Evolutionary conservation across 1,140 invertebrate species (phyloP).

Genomic region (Acromyrmex heyeri): DNA sequence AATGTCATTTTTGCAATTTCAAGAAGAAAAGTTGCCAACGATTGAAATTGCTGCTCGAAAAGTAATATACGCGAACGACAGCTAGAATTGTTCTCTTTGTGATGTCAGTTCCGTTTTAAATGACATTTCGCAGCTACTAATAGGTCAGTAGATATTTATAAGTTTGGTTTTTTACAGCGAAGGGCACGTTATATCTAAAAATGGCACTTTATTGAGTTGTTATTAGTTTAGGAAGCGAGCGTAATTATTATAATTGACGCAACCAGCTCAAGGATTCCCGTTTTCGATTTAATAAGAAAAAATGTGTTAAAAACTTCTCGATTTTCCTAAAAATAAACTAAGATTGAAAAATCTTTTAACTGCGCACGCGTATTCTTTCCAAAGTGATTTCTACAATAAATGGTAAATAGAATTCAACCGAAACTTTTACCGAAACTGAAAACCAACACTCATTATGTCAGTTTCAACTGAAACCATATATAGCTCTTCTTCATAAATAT

Average conservation of each 20-base stretch:
- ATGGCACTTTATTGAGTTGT: slow-evolving; percentile 1
- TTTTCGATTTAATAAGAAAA: not conserved
- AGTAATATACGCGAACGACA: not conserved
- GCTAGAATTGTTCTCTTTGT: slow-evolving; percentile 17
- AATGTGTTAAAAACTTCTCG: not conserved
- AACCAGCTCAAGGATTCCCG: not conserved
- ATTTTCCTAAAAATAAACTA: not conserved
- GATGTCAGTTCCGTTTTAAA: slow-evolving; percentile 49
- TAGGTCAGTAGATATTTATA: slow-evolving; percentile 55
- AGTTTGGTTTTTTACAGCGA: slow-evolving; percentile 4
- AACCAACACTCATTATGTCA: too few species aligned
- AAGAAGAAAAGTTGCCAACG: not conserved
- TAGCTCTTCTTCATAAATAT: too few species aligned
- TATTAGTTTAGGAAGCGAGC: not conserved
- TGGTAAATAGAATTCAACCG: not conserved
- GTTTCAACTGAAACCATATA: too few species aligned
- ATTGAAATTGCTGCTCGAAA: not conserved
- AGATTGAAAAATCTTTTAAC: not conserved
- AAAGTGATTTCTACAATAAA: not conserved
- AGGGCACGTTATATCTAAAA: slow-evolving; percentile 28
- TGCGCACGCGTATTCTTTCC: not conserved
- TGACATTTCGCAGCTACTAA: slow-evolving; percentile 45
- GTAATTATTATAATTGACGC: not conserved
- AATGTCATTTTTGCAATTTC: not conserved
- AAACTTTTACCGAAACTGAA: too few species aligned